Base-by-base conservation (phyloP, 2,888 invertebrate genomes). In the Drosophila nr. medialis region DNA sequence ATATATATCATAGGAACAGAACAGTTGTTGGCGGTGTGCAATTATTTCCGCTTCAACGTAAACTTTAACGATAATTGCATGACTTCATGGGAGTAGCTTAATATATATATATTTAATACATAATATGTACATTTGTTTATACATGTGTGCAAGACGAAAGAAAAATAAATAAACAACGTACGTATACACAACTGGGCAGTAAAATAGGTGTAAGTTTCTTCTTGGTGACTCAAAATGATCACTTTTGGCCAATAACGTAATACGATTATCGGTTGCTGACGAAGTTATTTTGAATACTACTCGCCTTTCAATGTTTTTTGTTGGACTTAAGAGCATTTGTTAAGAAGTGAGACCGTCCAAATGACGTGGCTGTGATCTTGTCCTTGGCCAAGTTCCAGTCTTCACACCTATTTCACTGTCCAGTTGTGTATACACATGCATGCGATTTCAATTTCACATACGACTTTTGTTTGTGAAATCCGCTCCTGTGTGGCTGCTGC, bases 401-500 rank as follows among this genome's bases (percentile, higher is more conserved):
- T 40, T 40, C 10, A 40, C n/a, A 40, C n/a, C 4, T n/a, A 40
- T n/a, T 11, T 40, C 10, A n/a, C 40, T 40, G n/a, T 40, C 10
- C 40, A n/a, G 40, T 10, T 10, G 6, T 21, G 42, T 42, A 42
- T 13, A 42, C 21, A 13, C 21, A 13, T 45, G 2, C 45, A 15
- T 45, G 7, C 21, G 21, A 45, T 21, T 45, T 21, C 13, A 13
- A 15, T 21, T 45, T 45, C 13, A 4, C 27, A 38, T 13, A n/a
- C 27, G 13, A 13, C 24, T 53, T 7, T 21, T 34, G 3, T 11
- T 8, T 13, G 1, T n/a, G 34, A 29, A 62, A 29, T 75, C 40
- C 76, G 80, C 61, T 27, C 75, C 80, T 79, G 80, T 51, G 18
- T 21, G 2, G 3, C 7, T 7, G 15, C 38, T 30, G 45, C 24